Evolutionary conservation across 2,888 invertebrate species (phyloP).

Genomic region (Noctua fimbriata): DNA sequence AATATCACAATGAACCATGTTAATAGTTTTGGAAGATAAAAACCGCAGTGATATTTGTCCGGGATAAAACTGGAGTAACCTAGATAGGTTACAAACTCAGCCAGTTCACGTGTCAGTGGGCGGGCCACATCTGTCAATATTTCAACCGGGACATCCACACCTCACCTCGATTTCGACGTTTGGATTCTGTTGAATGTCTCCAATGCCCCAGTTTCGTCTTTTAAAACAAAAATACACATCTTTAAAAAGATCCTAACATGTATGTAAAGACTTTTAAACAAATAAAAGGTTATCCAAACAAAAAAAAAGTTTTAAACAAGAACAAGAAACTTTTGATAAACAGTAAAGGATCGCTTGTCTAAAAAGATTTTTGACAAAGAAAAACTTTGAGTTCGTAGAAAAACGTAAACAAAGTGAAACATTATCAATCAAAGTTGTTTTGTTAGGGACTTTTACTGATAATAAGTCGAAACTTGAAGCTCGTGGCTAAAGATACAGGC

Average conservation of each 20-base stretch:
- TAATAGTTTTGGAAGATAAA: background rate
- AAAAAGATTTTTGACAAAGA: slow-evolving; percentile 21
- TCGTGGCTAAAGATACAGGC: background rate
- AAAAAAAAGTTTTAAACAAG: slow-evolving; percentile 20
- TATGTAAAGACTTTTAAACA: background rate
- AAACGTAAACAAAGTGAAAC: slow-evolving; percentile 7
- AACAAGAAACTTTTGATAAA: slow-evolving; percentile 21
- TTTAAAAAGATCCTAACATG: background rate
- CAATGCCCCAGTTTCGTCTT: background rate
- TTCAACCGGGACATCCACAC: background rate
- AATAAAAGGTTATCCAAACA: slow-evolving; percentile 16
- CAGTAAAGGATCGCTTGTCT: slow-evolving; percentile 22
- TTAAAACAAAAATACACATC: background rate
- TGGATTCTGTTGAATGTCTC: background rate
- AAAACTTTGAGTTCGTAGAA: background rate
- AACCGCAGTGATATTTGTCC: background rate
- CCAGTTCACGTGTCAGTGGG: background rate
- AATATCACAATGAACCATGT: background rate
- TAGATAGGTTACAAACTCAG: slow-evolving; percentile 1
- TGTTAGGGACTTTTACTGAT: background rate
- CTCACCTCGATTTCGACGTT: background rate
- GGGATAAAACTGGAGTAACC: background rate
- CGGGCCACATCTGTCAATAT: slow-evolving; percentile 1
- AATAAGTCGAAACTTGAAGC: background rate
- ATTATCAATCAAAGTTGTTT: slow-evolving; percentile 4